Evolutionary conservation across 2,797 vertebrate genomes (phyloP), one percentile per base, ranked within the genome.

Genomic region (Leptodactylus fallax): DNA sequence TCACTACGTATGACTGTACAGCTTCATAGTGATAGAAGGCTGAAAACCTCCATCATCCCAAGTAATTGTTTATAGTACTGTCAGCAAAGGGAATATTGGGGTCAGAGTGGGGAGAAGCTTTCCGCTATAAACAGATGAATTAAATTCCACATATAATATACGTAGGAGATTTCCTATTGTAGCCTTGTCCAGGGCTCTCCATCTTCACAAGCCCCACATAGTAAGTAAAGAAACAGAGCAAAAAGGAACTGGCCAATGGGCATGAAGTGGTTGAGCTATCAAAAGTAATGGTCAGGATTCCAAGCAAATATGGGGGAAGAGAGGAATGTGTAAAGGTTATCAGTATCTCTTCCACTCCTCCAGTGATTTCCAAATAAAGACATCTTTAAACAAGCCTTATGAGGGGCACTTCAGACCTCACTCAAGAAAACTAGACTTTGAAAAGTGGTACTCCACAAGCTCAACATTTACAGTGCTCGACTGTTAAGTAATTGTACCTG

Each of bases 401-500:
- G 47, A 53, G 9, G 45, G 10, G 11, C 8, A 51, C 74, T 53
- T 53, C 47, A 77, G 47, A 13, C 21, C 49, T 51, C 13, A 3
- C 27, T 13, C 65, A 25, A 25, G 65, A 23, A 65, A 11, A 65
- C 7, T 11, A 23, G 61, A 7, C 69, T 72, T 6, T 21, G 19
- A 51, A n/a, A 19, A n/a, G 19, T 51, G 47, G 45, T 51, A 76
- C 19, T 51, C 0, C 9, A 53, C 47, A 47, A 47, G 78, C 7
- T 36, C 25, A 27, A 36, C 16, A 13, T 58, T 19, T 10, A 60
- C 14, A 36, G 12, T 17, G 25, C 56, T 36, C 1, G 8, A 58
- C 36, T 9, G n/a, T 23, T 11, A 0, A n/a, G 21, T 74, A 1
- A 49, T n/a, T 17, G 21, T 86, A 99, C 98, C 98, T 97, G 98